Evolutionary conservation across 2,888 invertebrate genomes (phyloP).

Genomic region (Prenolepis imparis): DNA sequence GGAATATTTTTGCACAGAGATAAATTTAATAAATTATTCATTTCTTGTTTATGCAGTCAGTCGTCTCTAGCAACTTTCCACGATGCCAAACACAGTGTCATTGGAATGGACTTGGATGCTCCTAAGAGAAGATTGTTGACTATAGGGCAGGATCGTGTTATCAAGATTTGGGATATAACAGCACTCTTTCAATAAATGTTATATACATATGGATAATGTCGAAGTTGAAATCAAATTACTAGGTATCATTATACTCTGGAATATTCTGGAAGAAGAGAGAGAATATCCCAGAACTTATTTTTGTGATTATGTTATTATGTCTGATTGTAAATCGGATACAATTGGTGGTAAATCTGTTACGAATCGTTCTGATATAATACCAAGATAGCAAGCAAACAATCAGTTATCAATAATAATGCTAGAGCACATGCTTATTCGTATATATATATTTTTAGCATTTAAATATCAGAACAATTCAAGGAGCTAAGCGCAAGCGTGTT

Average conservation of each 20-base stretch:
- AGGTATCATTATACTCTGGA: constrained; percentile 61
- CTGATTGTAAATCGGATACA: constrained; percentile 52
- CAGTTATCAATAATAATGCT: constrained; percentile 21
- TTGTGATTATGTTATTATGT: constrained; percentile 70
- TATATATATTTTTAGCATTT: constrained; percentile 24
- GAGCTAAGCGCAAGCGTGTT: not conserved
- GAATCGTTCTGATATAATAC: not conserved
- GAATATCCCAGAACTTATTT: constrained; percentile 74
- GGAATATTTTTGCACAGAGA: not conserved
- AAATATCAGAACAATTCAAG: not conserved
- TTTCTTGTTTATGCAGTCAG: constrained; percentile 88
- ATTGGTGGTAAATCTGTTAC: constrained; percentile 18
- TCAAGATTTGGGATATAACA: constrained; percentile 96
- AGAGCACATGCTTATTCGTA: constrained; percentile 39
- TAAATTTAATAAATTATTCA: not conserved
- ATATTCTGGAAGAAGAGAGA: constrained; percentile 41
- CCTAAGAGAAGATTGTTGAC: constrained; percentile 95
- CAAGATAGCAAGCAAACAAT: not conserved
- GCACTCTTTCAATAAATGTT: constrained; percentile 87
- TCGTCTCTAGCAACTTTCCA: constrained; percentile 97
- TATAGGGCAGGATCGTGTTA: constrained; percentile 97
- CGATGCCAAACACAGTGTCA: constrained; percentile 97
- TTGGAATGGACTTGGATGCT: constrained; percentile 96
- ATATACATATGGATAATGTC: constrained; percentile 40
- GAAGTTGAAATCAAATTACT: constrained; percentile 69